phyloP scores from a whole-genome alignment of 2,888 invertebrate species.

The Netelia virgata region DNA sequence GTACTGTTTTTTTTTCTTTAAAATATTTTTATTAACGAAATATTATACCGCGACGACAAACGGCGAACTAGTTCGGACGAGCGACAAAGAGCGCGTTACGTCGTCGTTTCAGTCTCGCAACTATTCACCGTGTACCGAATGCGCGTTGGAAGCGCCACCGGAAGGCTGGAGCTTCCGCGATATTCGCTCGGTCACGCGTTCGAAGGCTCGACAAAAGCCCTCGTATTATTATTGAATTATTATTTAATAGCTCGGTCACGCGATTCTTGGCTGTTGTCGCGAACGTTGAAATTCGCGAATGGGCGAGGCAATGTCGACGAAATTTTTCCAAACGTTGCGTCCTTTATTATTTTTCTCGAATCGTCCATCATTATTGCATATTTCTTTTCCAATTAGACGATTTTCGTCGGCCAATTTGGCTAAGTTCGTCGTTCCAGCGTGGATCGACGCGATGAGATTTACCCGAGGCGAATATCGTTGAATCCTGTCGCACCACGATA shows the following conservation, averaged over 20 bases:
- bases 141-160: not conserved
- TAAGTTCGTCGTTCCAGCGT: not conserved
- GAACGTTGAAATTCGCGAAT: conserved; percentile 34
- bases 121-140: not conserved
- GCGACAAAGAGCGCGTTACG: not conserved
- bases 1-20: not conserved
- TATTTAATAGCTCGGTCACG: conserved; percentile 56
- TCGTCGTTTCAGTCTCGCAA: not conserved
- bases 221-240: conserved; percentile 52
- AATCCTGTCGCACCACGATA: not conserved
- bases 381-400: not conserved
- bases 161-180: conserved; percentile 1
- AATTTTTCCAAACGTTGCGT: conserved; percentile 10
- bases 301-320: conserved; percentile 37
- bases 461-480: not conserved
- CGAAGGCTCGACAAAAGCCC: conserved; percentile 1
- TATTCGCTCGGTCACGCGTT: conserved; percentile 10
- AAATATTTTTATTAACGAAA: not conserved
- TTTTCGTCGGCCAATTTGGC: not conserved
- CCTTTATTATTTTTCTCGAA: not conserved
- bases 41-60: not conserved
- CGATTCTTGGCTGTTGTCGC: conserved; percentile 33
- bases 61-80: not conserved
- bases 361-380: not conserved
- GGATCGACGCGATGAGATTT: not conserved